Base-by-base conservation (phyloP, 2,797 vertebrate genomes). In the Paratrypauchen microcephalus region DNA sequence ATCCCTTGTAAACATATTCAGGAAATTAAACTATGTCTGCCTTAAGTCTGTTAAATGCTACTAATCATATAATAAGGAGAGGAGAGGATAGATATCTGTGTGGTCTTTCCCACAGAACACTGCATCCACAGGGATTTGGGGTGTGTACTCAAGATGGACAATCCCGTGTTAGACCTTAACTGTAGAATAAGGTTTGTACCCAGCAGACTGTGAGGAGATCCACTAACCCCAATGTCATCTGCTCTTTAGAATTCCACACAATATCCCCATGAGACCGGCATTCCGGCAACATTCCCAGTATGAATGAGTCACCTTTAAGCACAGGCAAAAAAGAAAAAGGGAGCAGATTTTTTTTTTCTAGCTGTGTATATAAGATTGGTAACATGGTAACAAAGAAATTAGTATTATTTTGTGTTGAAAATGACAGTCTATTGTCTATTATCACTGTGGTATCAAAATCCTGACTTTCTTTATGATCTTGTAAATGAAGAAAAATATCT, bases 141-240 rank as follows among this genome's bases (percentile, higher is more conserved):
- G 19, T n/a, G 24, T 47, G 30, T 12, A 26, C 45, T 19, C 19
- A 26, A 65, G 47, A 47, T 47, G 6, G 2, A 70, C 71, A 59
- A 57, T 74, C 66, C 65, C 21, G 71, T 39, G 52, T 18, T 30
- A 39, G 13, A 62, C n/a, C 13, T 16, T 41, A 24, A 21, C 21
- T 63, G 36, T 1, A 75, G 85, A 86, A 86, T 83, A 66, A 87
- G 80, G 74, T 87, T 86, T 15, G 19, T 23, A 55, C 50, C 65
- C 70, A 56, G 11, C 66, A 77, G 75, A 82, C 75, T 62, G 65
- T 56, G 76, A 76, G 78, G 73, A 73, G 75, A 71, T 76, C 57
- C 55, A 48, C 32, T 66, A 63, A 64, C 67, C 60, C 36, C n/a
- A 23, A 63, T 15, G 61, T 63, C 61, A 47, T 45, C 39, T 63